Percentiles rank a stretch among this genome's conserved stretches.
Evolutionary conservation across 1,140 invertebrate species (phyloP).

Genomic region (Heliconius hermathena): DNA sequence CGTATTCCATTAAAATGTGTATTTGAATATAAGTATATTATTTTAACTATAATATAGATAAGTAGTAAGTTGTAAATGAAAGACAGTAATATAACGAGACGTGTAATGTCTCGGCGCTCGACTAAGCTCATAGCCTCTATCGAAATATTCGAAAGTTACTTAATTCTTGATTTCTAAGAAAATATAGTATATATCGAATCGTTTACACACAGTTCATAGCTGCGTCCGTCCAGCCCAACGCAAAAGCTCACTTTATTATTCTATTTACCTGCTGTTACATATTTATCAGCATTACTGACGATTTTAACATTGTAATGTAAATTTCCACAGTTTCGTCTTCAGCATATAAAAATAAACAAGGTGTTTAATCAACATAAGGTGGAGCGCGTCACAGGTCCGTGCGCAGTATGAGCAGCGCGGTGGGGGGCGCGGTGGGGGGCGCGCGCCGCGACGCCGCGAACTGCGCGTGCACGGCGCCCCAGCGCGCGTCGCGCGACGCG

Average conservation of each 20-base stretch:
- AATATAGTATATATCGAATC: background rate
- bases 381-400: slow-evolving; percentile 47
- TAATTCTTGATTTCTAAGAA: background rate
- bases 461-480: slow-evolving; percentile 67
- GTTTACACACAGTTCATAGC: background rate
- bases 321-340: no score
- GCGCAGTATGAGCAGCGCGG: slow-evolving; percentile 60
- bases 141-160: slow-evolving; percentile 6
- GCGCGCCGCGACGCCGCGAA: slow-evolving; percentile 43
- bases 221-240: background rate
- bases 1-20: background rate
- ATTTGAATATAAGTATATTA: no score
- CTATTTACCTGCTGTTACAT: no score
- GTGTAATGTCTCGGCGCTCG: background rate
- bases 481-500: slow-evolving; percentile 49
- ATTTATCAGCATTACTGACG: no score
- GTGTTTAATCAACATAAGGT: no score
- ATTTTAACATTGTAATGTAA: no score
- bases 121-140: slow-evolving; percentile 4
- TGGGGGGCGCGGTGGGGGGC: slow-evolving; percentile 35
- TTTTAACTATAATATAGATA: background rate
- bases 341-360: no score
- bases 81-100: background rate
- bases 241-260: no score
- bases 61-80: background rate